A percentile compares a stretch with the other conserved stretches of the same genome.
phyloP scores from a whole-genome alignment of 2,113 vertebrate species.

The Myotis lucifugus region DNA sequence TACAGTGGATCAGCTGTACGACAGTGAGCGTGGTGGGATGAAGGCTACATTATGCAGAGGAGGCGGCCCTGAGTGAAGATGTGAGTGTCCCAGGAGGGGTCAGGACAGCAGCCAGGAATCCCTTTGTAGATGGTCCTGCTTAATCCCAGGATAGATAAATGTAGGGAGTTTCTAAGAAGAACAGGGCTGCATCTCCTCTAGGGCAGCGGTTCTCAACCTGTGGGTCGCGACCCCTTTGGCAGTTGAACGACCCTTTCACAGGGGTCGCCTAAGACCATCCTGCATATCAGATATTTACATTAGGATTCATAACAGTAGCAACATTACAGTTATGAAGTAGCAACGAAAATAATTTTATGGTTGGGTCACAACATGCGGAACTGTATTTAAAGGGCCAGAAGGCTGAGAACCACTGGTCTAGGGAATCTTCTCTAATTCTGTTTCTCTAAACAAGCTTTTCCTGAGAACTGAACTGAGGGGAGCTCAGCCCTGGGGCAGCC shows the following conservation, averaged over 20 bases:
- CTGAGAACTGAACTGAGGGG: neutral
- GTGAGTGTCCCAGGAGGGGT: neutral
- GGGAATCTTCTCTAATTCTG: constrained; percentile 41
- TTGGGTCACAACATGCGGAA: too few species aligned
- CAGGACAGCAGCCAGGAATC: neutral
- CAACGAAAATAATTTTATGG: too few species aligned
- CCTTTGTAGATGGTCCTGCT: neutral
- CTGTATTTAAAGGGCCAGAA: too few species aligned
- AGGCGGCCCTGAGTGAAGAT: neutral
- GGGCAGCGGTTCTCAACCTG: too few species aligned
- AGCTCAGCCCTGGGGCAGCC: neutral
- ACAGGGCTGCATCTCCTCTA: neutral
- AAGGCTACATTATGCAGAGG: neutral
- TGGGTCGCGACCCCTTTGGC: too few species aligned
- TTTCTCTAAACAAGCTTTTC: constrained; percentile 48
- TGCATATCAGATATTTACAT: too few species aligned
- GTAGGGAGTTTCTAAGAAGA: neutral
- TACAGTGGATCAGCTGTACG: neutral
- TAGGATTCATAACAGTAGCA: too few species aligned
- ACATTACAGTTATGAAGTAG: too few species aligned
- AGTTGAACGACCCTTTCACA: too few species aligned
- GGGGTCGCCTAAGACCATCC: too few species aligned
- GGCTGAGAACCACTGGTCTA: neutral
- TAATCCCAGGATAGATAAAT: constrained; percentile 40
- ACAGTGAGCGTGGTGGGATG: neutral